Conservation (phyloP, 2,797 vertebrate species). For the Taenioides sp. region DNA sequence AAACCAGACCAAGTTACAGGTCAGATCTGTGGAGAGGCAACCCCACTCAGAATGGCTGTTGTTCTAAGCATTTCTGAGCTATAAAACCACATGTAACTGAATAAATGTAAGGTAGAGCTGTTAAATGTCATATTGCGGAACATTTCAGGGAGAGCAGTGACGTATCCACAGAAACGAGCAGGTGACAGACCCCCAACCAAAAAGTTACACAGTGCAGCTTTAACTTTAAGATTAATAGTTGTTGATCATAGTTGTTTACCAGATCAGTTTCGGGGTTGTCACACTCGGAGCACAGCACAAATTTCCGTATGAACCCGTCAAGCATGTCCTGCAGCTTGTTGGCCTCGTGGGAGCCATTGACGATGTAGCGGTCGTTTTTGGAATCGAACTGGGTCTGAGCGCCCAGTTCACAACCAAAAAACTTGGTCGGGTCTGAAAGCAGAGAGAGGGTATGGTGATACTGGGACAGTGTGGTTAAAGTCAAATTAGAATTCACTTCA, state of each 20-base stretch:
- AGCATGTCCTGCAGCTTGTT: conserved; percentile 99
- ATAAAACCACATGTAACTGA: too few relatives aligned
- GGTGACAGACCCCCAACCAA: too few relatives aligned
- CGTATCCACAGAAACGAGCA: too few relatives aligned
- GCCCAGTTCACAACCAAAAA: conserved; percentile 99
- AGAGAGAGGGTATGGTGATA: not conserved
- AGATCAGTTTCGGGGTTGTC: conserved; percentile 99
- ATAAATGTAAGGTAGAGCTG: too few relatives aligned
- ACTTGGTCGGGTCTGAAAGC: conserved; percentile 96
- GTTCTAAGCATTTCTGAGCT: too few relatives aligned
- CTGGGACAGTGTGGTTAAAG: too few relatives aligned
- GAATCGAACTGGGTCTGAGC: conserved; percentile 99
- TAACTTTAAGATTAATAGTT: not conserved
- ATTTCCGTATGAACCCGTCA: conserved; percentile 99
- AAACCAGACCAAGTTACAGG: too few relatives aligned
- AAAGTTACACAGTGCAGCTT: not conserved
- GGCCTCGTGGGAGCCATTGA: conserved; percentile 99
- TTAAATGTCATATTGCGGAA: too few relatives aligned
- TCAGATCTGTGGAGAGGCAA: too few relatives aligned
- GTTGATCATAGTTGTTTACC: conserved; percentile 75
- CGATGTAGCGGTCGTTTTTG: conserved; percentile 99
- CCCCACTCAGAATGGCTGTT: too few relatives aligned
- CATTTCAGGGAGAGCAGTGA: too few relatives aligned
- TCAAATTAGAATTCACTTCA: too few relatives aligned
- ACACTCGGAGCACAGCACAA: conserved; percentile 99